Conservation (phyloP, 2,113 vertebrate genomes). For the Limnothrissa miodon region DNA sequence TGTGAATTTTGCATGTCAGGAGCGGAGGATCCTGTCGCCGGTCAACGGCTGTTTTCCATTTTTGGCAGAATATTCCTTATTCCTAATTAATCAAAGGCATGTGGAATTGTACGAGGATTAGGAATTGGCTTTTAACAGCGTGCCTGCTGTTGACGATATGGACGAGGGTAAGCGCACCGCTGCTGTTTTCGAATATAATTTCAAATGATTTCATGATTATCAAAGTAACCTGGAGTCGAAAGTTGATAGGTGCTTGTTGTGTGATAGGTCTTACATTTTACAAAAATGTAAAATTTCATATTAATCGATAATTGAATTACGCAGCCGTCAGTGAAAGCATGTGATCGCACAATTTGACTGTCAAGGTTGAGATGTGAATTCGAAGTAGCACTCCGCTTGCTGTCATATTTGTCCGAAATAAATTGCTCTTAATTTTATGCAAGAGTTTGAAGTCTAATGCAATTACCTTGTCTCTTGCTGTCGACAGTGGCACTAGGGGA, state of each 20-base stretch:
- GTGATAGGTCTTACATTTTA: conserved; percentile 43
- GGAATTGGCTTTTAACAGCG: conserved; percentile 66
- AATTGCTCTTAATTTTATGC: conserved; percentile 13
- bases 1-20: conserved; percentile 70
- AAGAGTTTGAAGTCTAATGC: conserved; percentile 10
- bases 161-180: conserved; percentile 67
- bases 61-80: conserved; percentile 50
- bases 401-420: neutral
- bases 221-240: conserved; percentile 50
- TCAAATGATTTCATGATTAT: conserved; percentile 38
- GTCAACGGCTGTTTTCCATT: conserved; percentile 68
- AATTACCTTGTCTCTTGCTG: neutral
- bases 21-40: conserved; percentile 68
- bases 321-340: conserved; percentile 59
- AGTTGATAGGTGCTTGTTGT: conserved; percentile 66
- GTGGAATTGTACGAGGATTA: conserved; percentile 75
- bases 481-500: neutral
- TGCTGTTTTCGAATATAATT: conserved; percentile 31
- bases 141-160: conserved; percentile 75
- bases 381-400: conserved; percentile 42
- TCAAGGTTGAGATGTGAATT: conserved; percentile 53
- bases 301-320: conserved; percentile 68
- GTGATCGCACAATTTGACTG: conserved; percentile 61
- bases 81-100: conserved; percentile 76
- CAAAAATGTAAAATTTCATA: conserved; percentile 32